Percentiles rank a stretch among this genome's conserved stretches.
Evolutionary conservation across 2,113 vertebrate genomes (phyloP).

Genomic region (Fregata magnificens): DNA sequence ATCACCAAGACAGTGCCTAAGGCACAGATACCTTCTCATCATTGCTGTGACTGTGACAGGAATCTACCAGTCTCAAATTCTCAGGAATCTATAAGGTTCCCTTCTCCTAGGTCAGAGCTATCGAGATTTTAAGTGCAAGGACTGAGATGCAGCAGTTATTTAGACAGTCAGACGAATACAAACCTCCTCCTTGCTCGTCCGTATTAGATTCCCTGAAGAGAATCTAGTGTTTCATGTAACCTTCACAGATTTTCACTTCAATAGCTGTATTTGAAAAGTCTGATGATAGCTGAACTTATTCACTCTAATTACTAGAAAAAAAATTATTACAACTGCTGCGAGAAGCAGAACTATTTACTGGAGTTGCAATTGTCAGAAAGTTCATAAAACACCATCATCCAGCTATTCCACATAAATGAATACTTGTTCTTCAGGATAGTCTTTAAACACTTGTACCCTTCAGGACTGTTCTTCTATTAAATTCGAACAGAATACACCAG

Average conservation of each 20-base stretch:
- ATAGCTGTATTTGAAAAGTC: neutral
- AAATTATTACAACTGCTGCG: neutral
- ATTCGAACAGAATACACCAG: neutral
- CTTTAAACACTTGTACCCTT: neutral
- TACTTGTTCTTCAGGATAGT: neutral
- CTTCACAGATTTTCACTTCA: neutral
- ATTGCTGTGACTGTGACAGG: neutral
- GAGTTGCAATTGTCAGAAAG: neutral
- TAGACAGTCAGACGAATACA: neutral
- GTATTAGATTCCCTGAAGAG: neutral
- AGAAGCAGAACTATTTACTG: neutral
- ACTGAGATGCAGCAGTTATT: neutral
- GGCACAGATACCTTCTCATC: neutral
- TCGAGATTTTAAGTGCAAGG: neutral
- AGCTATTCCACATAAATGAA: neutral
- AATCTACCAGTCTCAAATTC: neutral
- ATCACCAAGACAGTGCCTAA: neutral
- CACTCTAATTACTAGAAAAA: neutral
- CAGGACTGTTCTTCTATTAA: neutral
- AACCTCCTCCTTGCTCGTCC: neutral
- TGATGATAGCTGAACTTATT: neutral
- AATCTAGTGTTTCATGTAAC: neutral
- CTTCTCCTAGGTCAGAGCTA: neutral
- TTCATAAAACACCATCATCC: neutral
- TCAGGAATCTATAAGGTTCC: neutral